Conservation (phyloP, 2,888 invertebrate genomes). For the Stenodema calcarata region DNA sequence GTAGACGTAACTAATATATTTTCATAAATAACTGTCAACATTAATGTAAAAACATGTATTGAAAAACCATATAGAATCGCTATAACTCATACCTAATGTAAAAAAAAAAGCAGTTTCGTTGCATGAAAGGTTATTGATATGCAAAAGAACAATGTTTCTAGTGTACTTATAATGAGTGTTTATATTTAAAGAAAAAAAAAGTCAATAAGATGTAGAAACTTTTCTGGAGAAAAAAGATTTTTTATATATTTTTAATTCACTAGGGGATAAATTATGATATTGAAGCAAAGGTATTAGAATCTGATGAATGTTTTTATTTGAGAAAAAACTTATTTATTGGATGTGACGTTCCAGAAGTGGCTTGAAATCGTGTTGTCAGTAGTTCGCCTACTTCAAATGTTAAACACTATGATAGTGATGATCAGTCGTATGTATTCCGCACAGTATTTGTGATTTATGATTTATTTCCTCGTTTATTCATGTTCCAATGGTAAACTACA, state of each 20-base stretch:
- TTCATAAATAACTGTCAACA: constrained; percentile 45
- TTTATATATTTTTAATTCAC: constrained; percentile 45
- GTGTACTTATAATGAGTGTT: constrained; percentile 24
- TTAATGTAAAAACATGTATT: neutral
- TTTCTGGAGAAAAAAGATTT: constrained; percentile 4
- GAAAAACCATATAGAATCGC: neutral
- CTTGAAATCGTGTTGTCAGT: neutral
- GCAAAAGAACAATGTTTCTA: neutral
- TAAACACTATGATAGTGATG: too few relatives aligned
- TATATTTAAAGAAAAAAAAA: neutral
- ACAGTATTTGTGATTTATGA: neutral
- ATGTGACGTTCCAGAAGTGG: neutral
- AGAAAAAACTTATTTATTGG: neutral
- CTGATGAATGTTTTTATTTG: constrained; percentile 1
- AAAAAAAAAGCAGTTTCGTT: neutral
- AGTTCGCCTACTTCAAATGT: too few relatives aligned
- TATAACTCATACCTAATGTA: neutral
- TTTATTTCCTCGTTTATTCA: neutral
- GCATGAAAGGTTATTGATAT: neutral
- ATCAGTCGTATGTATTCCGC: neutral
- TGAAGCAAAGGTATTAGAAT: constrained; percentile 5
- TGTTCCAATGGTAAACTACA: neutral
- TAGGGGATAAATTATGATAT: neutral
- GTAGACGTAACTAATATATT: constrained; percentile 54
- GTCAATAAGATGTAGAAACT: neutral